Percentiles rank a stretch among this genome's conserved stretches.
phyloP scores from a whole-genome alignment of 2,797 vertebrate species.

The Bradypus variegatus region DNA sequence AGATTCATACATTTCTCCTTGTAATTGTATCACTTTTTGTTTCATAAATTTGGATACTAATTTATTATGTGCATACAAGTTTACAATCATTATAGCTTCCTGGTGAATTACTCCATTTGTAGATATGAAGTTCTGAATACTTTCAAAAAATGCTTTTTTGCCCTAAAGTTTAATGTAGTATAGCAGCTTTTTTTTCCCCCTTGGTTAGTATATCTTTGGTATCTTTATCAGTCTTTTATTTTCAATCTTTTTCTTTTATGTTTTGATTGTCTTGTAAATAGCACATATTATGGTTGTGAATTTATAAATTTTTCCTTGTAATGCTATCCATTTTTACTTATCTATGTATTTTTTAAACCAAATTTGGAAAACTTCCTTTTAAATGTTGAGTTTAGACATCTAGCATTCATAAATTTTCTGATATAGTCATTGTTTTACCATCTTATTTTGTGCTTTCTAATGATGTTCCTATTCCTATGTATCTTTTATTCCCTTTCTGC shows the following conservation, averaged over 20 bases:
- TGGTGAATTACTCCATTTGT: neutral
- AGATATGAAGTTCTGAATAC: neutral
- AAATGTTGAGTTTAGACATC: neutral
- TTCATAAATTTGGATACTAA: neutral
- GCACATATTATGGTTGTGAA: neutral
- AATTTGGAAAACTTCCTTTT: neutral
- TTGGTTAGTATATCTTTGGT: neutral
- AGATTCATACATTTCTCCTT: neutral
- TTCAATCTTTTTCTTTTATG: neutral
- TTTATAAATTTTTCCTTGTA: neutral
- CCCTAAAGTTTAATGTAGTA: neutral
- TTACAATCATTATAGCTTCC: neutral
- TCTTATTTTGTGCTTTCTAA: neutral
- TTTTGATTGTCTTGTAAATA: conserved; percentile 4
- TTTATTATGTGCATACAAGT: neutral
- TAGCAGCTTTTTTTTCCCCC: neutral
- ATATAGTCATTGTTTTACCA: neutral
- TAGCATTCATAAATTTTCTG: neutral
- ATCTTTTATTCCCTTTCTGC: neutral
- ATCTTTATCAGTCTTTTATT: neutral
- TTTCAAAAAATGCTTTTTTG: neutral
- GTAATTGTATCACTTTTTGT: neutral
- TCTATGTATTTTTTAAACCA: neutral
- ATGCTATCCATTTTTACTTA: neutral
- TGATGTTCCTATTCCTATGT: neutral